Conservation (phyloP, 2,113 vertebrate genomes). For the Barnardius zonarius region DNA sequence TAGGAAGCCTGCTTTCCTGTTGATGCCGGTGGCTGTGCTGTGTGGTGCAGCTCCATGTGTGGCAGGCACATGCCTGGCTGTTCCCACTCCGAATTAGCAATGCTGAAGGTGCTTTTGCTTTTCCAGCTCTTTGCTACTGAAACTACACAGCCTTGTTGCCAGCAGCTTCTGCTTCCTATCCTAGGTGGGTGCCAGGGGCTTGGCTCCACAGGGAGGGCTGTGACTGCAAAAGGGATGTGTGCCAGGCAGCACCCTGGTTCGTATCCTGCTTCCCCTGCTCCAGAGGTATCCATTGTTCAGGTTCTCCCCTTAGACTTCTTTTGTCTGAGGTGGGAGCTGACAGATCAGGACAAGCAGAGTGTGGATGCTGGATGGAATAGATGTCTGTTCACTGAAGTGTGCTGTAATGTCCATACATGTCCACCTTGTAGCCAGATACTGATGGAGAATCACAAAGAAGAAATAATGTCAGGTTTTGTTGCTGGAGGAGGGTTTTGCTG, state of each 20-base stretch:
- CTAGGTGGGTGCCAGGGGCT: not conserved
- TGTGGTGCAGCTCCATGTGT: not conserved
- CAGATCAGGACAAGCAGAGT: not conserved
- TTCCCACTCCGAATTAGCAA: not conserved
- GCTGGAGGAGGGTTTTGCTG: not conserved
- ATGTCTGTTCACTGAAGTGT: not conserved
- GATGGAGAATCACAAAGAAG: not conserved
- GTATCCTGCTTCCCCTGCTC: not conserved
- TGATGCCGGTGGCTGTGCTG: not conserved
- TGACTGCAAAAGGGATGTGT: not conserved
- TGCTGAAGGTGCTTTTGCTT: not conserved
- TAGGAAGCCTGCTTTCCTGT: not conserved
- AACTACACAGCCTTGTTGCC: not conserved
- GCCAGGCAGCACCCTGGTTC: not conserved
- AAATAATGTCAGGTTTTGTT: not conserved
- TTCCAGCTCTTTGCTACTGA: not conserved
- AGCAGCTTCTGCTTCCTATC: not conserved
- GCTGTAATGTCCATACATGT: accelerated
- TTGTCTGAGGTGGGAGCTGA: not conserved
- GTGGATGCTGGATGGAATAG: not conserved
- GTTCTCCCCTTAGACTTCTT: not conserved
- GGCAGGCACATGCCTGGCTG: not conserved
- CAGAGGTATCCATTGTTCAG: not conserved
- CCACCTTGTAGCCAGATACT: not conserved
- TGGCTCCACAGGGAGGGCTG: not conserved